These are phyloP conservation scores for Lysandra coridon DNA, from an alignment of 2,888 invertebrate species.

Conservation along the genomic window DNA sequence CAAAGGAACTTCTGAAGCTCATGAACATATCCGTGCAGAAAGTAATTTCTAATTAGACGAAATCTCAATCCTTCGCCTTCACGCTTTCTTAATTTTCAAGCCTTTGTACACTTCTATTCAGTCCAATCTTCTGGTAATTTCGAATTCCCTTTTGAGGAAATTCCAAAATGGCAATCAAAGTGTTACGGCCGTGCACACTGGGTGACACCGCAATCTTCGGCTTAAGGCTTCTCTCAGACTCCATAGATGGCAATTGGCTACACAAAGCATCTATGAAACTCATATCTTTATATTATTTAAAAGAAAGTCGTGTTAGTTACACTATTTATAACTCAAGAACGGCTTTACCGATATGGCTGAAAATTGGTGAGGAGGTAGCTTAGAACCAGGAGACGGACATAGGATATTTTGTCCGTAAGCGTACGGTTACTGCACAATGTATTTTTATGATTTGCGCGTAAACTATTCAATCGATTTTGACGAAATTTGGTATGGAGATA, in stretches of 20 bases:
- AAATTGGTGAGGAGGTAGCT: no score
- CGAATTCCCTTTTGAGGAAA: background rate
- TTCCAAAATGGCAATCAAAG: background rate
- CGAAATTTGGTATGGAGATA: no score
- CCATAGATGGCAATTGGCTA: background rate
- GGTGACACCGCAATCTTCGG: background rate
- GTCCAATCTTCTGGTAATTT: background rate
- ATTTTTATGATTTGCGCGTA: no score
- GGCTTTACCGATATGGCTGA: no score
- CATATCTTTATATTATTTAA: no score
- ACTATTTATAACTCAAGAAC: no score
- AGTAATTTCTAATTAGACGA: background rate
- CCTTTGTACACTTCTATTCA: background rate
- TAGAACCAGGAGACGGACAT: no score
- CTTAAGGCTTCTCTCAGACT: background rate
- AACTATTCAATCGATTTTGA: no score
- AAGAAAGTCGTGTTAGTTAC: no score
- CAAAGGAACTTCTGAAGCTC: background rate
- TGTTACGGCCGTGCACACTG: background rate
- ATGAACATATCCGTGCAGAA: background rate
- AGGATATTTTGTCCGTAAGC: no score
- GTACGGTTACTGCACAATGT: no score
- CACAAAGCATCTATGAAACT: no score
- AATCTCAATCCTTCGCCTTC: background rate
- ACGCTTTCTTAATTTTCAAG: background rate